Evolutionary conservation across 2,888 invertebrate species (phyloP), one percentile per base, ranked within the genome.

Genomic region (Rhodophaea formosa): DNA sequence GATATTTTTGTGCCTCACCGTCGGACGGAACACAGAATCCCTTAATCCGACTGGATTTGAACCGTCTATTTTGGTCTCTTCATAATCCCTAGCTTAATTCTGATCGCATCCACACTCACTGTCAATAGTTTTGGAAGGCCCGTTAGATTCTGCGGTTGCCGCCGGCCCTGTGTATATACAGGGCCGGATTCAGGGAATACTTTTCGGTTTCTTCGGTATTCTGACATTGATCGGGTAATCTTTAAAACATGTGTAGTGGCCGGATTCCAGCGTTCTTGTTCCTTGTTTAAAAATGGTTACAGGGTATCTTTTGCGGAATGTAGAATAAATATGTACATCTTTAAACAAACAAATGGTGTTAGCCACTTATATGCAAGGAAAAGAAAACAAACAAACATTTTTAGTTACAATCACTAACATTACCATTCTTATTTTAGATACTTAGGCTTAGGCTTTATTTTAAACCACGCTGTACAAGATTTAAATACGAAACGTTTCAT

Each of bases 71-170:
- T 91, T 83, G 90, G 91, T 89, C 88, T 86, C 84, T 83, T 90
- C 88, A 88, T 90, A 91, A 91, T 90, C 90, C 90, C 77, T 56
- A 77, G 89, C 87, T 91, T 91, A 91, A 86, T 86, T 82, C 81
- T 88, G 91, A 91, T 91, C 88, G 90, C 87, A 87, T 88, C 91
- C 91, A 90, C 89, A 89, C 88, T 86, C 86, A 86, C 90, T 90
- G 91, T 91, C 91, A 90, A 91, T 91, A 91, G 91, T 91, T 91
- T 88, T 77, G 81, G 88, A 88, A 86, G 87, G 84, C 82, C 84
- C 77, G 84, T 81, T 84, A 84, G 86, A 87, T 88, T 87, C 87
- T 89, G 90, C 83, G 90, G 90, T 88, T 71, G 77, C 73, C 67
- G 71, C 72, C 77, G 78, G 75, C 75, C 80, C 77, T 79, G 81